Conservation (phyloP, 2,888 invertebrate species). For the Abrostola tripartita region DNA sequence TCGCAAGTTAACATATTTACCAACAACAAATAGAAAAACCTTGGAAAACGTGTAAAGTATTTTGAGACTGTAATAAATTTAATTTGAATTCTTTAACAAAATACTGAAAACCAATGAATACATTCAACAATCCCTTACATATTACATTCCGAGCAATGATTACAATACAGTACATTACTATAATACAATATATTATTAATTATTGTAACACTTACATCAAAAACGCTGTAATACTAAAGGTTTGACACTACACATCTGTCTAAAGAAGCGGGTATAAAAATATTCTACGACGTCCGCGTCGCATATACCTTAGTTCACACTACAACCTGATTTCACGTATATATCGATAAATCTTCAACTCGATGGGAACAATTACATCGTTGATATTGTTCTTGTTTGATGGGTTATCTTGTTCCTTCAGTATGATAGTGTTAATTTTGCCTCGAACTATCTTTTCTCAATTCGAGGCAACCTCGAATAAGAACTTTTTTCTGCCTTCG, state of each 20-base stretch:
- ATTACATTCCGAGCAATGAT: constrained; percentile 31
- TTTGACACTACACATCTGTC: constrained; percentile 58
- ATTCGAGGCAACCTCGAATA: constrained; percentile 22
- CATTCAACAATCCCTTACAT: neutral
- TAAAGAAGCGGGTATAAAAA: constrained; percentile 78
- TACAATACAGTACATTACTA: constrained; percentile 30
- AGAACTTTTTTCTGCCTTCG: too few species aligned
- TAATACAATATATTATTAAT: constrained; percentile 53
- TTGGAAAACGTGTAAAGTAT: too few species aligned
- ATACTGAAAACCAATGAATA: neutral
- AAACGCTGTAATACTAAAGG: constrained; percentile 54
- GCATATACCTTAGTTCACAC: constrained; percentile 59
- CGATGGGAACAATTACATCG: constrained; percentile 6
- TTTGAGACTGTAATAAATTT: neutral
- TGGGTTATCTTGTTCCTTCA: constrained; percentile 6
- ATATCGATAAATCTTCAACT: constrained; percentile 27
- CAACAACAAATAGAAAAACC: neutral
- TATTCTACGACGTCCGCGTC: constrained; percentile 70
- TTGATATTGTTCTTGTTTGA: constrained; percentile 20
- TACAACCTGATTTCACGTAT: constrained; percentile 61
- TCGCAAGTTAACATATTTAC: constrained; percentile 27
- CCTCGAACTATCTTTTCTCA: constrained; percentile 12
- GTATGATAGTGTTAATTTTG: constrained; percentile 11
- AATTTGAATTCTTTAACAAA: neutral
- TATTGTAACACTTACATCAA: constrained; percentile 58